These are phyloP conservation scores for Psilopsiagon aymara DNA, from an alignment of 2,113 vertebrate genomes.

Conservation along the genomic window DNA sequence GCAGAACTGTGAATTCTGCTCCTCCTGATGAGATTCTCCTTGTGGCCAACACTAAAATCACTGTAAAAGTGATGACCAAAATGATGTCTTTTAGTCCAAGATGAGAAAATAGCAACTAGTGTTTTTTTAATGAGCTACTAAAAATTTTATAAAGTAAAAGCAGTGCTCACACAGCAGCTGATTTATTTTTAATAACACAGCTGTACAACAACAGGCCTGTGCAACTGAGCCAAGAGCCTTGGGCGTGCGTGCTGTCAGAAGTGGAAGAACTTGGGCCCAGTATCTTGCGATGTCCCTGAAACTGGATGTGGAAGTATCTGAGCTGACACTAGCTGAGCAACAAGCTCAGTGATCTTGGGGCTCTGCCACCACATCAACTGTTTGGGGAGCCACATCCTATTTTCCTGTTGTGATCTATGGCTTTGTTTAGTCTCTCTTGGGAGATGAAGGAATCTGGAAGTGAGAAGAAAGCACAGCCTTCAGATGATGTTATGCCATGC, in stretches of 20 bases:
- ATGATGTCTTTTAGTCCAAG: not conserved
- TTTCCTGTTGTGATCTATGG: not conserved
- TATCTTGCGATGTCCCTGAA: not conserved
- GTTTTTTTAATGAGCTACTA: not conserved
- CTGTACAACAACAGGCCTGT: not conserved
- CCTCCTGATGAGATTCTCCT: not conserved
- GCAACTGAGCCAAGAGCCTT: not conserved
- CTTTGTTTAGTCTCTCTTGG: not conserved
- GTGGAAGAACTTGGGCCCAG: not conserved
- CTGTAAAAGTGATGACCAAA: not conserved
- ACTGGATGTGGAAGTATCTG: fast-evolving
- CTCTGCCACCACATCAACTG: not conserved
- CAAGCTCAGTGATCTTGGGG: not conserved
- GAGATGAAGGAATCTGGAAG: not conserved
- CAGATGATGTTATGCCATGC: not conserved
- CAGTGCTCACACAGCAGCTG: not conserved
- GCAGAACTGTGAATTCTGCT: not conserved
- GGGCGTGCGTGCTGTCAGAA: not conserved
- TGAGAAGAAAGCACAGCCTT: not conserved
- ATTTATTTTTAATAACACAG: not conserved
- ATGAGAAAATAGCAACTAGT: not conserved
- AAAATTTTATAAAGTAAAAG: not conserved
- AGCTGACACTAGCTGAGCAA: not conserved
- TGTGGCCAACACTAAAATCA: not conserved
- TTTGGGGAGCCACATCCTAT: not conserved